A percentile compares a stretch with the other conserved stretches of the same genome.
phyloP scores from a whole-genome alignment of 1,140 invertebrate genomes.

The Drosophila parvula region DNA sequence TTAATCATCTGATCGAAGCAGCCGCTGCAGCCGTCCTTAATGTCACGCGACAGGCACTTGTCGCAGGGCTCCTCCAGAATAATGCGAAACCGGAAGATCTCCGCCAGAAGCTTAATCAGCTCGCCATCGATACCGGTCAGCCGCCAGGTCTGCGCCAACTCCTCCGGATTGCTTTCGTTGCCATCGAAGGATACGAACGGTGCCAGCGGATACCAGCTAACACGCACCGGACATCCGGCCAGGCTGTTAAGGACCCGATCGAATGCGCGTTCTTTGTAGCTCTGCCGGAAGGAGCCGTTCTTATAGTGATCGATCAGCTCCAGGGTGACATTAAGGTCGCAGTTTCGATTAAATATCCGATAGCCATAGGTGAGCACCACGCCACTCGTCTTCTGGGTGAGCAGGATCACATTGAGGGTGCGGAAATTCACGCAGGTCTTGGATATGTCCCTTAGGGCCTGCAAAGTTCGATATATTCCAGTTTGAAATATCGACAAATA shows the following conservation, averaged over 20 bases:
- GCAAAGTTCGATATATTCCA: no score
- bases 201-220: constrained; percentile 60
- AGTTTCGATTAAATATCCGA: constrained; percentile 36
- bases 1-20: constrained; percentile 51
- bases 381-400: constrained; percentile 27
- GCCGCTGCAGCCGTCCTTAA: constrained; percentile 13
- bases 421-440: constrained; percentile 36
- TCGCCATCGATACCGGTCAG: constrained; percentile 63
- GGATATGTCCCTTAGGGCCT: constrained; percentile 46
- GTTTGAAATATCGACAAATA: no score
- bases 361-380: constrained; percentile 51
- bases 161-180: constrained; percentile 26
- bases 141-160: constrained; percentile 35
- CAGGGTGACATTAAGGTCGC: constrained; percentile 23
- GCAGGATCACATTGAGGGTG: constrained; percentile 55
- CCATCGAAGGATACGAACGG: constrained; percentile 57
- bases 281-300: constrained; percentile 9
- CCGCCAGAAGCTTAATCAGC: constrained; percentile 51
- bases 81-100: constrained; percentile 52
- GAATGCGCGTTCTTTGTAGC: constrained; percentile 20
- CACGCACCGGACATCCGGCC: constrained; percentile 43
- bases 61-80: constrained; percentile 48
- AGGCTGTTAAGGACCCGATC: constrained; percentile 37
- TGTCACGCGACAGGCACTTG: constrained; percentile 21
- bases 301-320: constrained; percentile 35